phyloP scores from a whole-genome alignment of 2,113 vertebrate genomes.

The Arenaria interpres region DNA sequence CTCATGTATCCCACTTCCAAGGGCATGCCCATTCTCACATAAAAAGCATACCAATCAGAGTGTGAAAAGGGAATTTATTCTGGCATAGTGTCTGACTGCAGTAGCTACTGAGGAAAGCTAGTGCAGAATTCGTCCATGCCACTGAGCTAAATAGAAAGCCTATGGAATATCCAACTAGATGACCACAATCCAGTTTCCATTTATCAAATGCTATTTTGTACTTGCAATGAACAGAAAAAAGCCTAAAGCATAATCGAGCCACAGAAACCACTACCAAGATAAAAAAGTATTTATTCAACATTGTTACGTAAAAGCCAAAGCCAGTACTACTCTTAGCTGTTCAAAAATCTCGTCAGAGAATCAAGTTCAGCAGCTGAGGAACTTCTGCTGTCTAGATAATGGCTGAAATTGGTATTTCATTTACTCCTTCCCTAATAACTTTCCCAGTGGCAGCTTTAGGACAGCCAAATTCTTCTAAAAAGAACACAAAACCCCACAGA shows the following conservation, averaged over 20 bases:
- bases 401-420: not conserved
- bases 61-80: conserved; percentile 31
- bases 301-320: not conserved
- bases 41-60: not conserved
- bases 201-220: not conserved
- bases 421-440: not conserved
- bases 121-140: conserved; percentile 72
- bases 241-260: not conserved
- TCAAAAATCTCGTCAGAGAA: not conserved
- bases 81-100: conserved; percentile 73
- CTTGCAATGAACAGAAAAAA: not conserved
- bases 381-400: not conserved
- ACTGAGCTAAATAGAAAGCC: not conserved
- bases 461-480: not conserved
- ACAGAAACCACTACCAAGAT: not conserved
- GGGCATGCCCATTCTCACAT: not conserved
- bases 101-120: conserved; percentile 55
- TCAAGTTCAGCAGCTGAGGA: not conserved
- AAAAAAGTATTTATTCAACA: rapidly evolving
- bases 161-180: not conserved
- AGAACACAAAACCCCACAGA: not conserved
- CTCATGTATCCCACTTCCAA: conserved; percentile 20
- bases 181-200: no score
- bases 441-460: not conserved
- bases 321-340: not conserved